Evolutionary conservation across 2,888 invertebrate species (phyloP), one percentile per base, ranked within the genome.

Genomic region (Leptopilina syphax): DNA sequence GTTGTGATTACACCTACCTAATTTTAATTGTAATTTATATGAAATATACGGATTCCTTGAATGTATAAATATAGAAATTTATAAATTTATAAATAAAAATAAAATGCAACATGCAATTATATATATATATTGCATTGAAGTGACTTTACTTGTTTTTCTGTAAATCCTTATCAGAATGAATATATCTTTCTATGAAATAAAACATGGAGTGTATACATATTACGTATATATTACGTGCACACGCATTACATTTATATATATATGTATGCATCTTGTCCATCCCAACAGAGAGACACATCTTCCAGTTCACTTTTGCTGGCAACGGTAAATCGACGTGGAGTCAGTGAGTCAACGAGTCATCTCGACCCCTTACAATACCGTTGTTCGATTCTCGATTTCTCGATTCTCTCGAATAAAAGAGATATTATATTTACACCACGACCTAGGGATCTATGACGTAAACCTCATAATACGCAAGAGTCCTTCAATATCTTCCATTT

Each of bases 281-380:
- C 34, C 50, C 27, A 70, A 70, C 27, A 70, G 54, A 70, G 54
- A 34, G 54, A 70, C 27, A 34, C 54, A 70, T 50, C 50, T 54
- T 50, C 54, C 54, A 24, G 70, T 70, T 70, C 70, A 70, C 70
- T 70, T 70, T 70, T 70, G 70, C 70, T 70, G 13, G 70, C 70
- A 70, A 70, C 70, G 70, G 70, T 70, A 70, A 70, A 70, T 70
- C 70, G 24, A 27, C 34, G 70, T 27, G 54, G 70, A 70, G 70
- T 70, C 70, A 54, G 70, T 70, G 70, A 70, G 70, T 70, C 70
- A 70, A 57, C 54, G 54, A 70, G 70, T 70, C 70, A 70, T 70
- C 70, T 70, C 54, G 70, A 70, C 70, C 70, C 70, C 54, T 47
- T 54, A 70, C 70, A 27, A 50, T 54, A 70, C 70, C 54, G 70